Percentiles rank a stretch among this genome's conserved stretches.
phyloP scores from a whole-genome alignment of 2,113 vertebrate species.

The Poeciliopsis turrubarensis region DNA sequence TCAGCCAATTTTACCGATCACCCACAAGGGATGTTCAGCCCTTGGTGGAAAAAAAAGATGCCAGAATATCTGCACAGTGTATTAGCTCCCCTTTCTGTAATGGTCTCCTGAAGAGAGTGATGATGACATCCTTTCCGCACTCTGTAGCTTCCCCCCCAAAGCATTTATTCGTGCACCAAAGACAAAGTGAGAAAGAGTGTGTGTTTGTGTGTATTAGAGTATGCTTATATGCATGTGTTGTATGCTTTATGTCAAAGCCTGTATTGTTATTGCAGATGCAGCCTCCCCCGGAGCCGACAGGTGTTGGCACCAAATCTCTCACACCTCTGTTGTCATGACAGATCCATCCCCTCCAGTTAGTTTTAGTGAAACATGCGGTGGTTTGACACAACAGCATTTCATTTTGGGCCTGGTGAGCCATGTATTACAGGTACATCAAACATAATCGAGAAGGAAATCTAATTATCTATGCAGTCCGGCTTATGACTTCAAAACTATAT shows the following conservation, averaged over 20 bases:
- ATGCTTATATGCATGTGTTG: conserved; percentile 35
- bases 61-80: conserved; percentile 60
- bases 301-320: conserved; percentile 72
- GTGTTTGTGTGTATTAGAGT: conserved; percentile 18
- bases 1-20: conserved; percentile 81
- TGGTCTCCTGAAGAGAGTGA: conserved; percentile 77
- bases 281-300: conserved; percentile 62
- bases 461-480: neutral
- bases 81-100: conserved; percentile 71
- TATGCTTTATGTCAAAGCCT: conserved; percentile 62
- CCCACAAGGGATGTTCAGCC: conserved; percentile 74
- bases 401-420: conserved; percentile 3
- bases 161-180: conserved; percentile 51
- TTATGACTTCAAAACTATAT: neutral
- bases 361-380: conserved; percentile 40
- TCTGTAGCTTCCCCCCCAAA: conserved; percentile 55
- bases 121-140: conserved; percentile 75
- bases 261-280: conserved; percentile 51
- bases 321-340: conserved; percentile 64
- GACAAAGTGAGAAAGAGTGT: conserved; percentile 24
- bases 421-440: neutral
- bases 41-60: conserved; percentile 63
- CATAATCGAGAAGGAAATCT: neutral
- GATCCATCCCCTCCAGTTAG: conserved; percentile 55
- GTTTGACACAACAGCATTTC: conserved; percentile 44